Evolutionary conservation across 2,888 invertebrate species (phyloP).

Genomic region (Auanema freiburgensis): DNA sequence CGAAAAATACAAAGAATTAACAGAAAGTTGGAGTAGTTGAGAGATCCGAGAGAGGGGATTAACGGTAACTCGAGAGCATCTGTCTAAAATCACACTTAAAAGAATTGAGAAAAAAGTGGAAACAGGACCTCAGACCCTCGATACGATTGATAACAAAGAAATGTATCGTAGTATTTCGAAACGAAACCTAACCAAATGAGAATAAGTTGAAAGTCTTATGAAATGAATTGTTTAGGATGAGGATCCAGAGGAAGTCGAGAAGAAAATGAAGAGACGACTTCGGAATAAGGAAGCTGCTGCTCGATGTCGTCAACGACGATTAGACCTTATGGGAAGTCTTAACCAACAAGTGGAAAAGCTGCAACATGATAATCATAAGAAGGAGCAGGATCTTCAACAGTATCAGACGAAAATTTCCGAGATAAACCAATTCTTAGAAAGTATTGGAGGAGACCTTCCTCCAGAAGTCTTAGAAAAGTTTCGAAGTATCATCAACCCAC

Average conservation of each 20-base stretch:
- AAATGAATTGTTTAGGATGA: conserved; percentile 27
- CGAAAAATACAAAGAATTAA: no score
- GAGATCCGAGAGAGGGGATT: no score
- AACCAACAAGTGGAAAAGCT: conserved; percentile 68
- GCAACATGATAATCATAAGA: conserved; percentile 31
- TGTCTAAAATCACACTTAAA: no score
- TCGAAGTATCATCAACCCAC: not conserved
- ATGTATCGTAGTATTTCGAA: no score
- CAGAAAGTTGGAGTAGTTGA: no score
- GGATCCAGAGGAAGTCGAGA: conserved; percentile 79
- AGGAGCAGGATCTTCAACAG: conserved; percentile 24
- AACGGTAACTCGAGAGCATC: no score
- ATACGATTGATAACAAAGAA: no score
- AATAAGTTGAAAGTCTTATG: no score
- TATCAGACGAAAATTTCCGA: conserved; percentile 17
- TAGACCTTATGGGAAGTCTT: conserved; percentile 90
- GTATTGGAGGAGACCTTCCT: conserved; percentile 5
- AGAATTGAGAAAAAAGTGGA: no score
- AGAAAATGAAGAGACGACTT: conserved; percentile 83
- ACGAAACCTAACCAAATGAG: no score
- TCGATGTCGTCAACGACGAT: conserved; percentile 88
- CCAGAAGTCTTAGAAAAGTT: conserved; percentile 3
- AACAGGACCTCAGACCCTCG: no score
- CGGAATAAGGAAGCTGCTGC: conserved; percentile 97
- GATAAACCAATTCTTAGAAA: conserved; percentile 8